A percentile compares a stretch with the other conserved stretches of the same genome.
Evolutionary conservation across 2,797 vertebrate species (phyloP).

Genomic region (Euthynnus affinis): DNA sequence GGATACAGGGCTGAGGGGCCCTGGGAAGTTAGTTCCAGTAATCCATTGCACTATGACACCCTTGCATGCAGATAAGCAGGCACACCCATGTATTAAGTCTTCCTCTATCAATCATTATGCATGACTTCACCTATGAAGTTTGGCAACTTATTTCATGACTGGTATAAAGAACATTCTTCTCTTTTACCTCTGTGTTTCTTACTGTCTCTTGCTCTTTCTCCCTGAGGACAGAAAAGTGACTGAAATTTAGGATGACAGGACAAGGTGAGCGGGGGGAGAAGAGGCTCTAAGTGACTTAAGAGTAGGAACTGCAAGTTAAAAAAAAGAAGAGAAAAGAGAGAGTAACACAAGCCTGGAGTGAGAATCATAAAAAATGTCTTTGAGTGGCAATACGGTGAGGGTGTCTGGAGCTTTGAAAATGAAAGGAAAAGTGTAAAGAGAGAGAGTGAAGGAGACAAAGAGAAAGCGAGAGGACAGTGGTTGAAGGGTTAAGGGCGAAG

Average conservation of each 20-base stretch:
- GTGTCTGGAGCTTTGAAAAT: constrained; percentile 68
- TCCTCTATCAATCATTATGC: constrained; percentile 39
- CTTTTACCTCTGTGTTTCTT: constrained; percentile 37
- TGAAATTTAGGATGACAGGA: constrained; percentile 67
- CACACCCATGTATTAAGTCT: not conserved
- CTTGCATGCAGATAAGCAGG: constrained; percentile 16
- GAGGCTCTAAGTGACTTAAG: constrained; percentile 59
- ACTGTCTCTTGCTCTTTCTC: constrained; percentile 38
- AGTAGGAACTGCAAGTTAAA: constrained; percentile 45
- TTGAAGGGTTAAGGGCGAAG: constrained; percentile 77
- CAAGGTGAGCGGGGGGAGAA: constrained; percentile 60
- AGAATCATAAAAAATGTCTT: constrained; percentile 49
- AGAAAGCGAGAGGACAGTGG: constrained; percentile 48
- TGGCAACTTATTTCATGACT: constrained; percentile 48
- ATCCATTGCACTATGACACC: not conserved
- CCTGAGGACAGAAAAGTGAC: constrained; percentile 51
- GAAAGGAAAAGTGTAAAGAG: constrained; percentile 59
- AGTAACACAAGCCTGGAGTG: constrained; percentile 40
- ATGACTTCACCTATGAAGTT: constrained; percentile 39
- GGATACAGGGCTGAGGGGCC: not conserved
- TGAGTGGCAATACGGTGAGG: constrained; percentile 44
- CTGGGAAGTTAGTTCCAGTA: constrained; percentile 1
- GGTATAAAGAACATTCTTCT: constrained; percentile 41
- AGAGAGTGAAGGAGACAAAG: constrained; percentile 56
- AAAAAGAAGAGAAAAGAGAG: constrained; percentile 25